A percentile compares a stretch with the other conserved stretches of the same genome.
phyloP scores from a whole-genome alignment of 2,797 vertebrate genomes.

The Meriones psammophilus region DNA sequence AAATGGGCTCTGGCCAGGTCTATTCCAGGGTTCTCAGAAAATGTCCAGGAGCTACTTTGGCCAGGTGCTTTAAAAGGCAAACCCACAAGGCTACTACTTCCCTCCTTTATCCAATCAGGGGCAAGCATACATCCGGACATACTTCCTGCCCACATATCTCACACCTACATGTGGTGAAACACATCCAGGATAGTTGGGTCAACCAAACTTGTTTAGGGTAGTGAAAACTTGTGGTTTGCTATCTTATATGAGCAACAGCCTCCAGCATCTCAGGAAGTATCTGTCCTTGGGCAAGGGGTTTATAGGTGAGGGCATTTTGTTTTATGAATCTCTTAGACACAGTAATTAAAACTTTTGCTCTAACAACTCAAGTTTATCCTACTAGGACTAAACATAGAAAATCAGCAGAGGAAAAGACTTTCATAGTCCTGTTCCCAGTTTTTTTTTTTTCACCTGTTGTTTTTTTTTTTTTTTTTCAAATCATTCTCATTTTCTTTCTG shows the following conservation, averaged over 20 bases:
- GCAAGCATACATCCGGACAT: not conserved
- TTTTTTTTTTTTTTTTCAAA: too few species aligned
- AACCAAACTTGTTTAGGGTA: not conserved
- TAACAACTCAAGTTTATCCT: not conserved
- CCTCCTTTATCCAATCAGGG: not conserved
- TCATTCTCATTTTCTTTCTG: slow-evolving; percentile 34
- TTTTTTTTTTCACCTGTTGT: too few species aligned
- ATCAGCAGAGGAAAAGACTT: not conserved
- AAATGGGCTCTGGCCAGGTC: not conserved
- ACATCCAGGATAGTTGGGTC: not conserved
- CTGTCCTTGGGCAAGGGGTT: not conserved
- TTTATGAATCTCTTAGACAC: not conserved
- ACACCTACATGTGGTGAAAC: not conserved
- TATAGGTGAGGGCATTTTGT: not conserved
- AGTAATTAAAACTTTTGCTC: not conserved
- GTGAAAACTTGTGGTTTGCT: not conserved
- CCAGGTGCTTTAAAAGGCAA: too few species aligned
- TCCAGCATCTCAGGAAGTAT: not conserved
- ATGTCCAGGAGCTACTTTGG: not conserved
- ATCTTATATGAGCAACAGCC: not conserved
- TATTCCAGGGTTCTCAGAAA: not conserved
- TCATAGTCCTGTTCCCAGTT: not conserved
- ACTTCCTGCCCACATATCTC: not conserved
- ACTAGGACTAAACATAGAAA: slow-evolving; percentile 9
- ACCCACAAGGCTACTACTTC: not conserved